These are phyloP conservation scores for Synanceia verrucosa DNA, from an alignment of 2,797 vertebrate genomes.

Conservation along the genomic window DNA sequence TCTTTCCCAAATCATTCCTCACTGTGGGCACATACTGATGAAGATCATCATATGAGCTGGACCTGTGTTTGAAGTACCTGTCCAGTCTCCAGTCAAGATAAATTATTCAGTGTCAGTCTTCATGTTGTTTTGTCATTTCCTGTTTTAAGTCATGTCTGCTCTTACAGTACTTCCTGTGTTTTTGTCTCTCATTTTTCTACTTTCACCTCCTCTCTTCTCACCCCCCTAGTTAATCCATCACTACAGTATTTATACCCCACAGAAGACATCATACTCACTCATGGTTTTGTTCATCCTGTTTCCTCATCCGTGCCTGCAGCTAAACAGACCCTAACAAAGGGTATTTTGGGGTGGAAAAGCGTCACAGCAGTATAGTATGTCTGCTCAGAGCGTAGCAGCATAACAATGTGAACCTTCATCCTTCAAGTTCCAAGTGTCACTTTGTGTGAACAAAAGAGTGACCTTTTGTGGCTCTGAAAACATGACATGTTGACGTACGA, in stretches of 20 bases:
- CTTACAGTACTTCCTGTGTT: too few species aligned
- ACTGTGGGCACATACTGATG: too few species aligned
- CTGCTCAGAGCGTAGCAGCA: neutral
- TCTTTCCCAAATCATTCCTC: neutral
- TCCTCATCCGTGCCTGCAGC: neutral
- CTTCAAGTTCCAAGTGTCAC: neutral
- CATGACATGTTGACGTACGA: neutral
- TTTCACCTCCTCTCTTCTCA: too few species aligned
- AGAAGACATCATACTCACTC: neutral
- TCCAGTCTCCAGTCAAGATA: too few species aligned
- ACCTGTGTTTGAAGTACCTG: too few species aligned
- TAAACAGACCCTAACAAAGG: neutral
- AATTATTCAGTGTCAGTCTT: too few species aligned
- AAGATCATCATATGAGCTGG: too few species aligned
- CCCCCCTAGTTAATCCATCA: too few species aligned
- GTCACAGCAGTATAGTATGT: neutral
- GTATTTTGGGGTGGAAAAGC: neutral
- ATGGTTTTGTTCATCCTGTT: neutral
- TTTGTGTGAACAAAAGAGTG: slow-evolving; percentile 9
- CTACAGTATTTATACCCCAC: too few species aligned
- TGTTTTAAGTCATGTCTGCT: too few species aligned
- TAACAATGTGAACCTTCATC: neutral
- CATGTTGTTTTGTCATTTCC: too few species aligned
- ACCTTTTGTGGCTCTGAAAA: neutral
- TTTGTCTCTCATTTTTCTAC: too few species aligned